Base-by-base conservation (phyloP, 2,797 vertebrate genomes). In the Cetoscarus ocellatus region DNA sequence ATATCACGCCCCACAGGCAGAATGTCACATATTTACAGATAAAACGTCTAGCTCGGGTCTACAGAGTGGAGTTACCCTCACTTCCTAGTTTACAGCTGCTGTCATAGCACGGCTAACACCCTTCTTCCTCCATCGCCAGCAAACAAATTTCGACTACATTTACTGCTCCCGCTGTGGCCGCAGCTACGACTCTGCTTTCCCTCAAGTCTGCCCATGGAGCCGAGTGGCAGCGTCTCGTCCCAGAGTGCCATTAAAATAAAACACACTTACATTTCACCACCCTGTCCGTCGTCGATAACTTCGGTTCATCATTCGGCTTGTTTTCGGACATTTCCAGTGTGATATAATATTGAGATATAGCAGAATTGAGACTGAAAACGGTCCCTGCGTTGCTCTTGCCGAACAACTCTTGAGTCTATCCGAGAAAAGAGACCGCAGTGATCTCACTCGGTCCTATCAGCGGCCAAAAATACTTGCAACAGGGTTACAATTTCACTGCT, bases 281-380 rank as follows among this genome's bases (percentile, higher is more conserved):
- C 95, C 97, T 94, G 93, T 98, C 97, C 93, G 96, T 96, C 93
- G 97, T 99, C 85, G 97, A 98, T 92, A 99, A 97, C 96, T 97
- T 98, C 91, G 97, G 96, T 61, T 98, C 97, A 86, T 96, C 97
- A 88, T 94, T 96, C 88, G 96, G 96, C 96, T 97, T 98, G 93
- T 96, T 96, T 93, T 98, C 97, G 94, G 97, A 98, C 97, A 99
- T 99, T 94, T 97, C 97, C 96, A 96, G 93, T 93, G 91, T 92
- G 90, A 86, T 92, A 72, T 82, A 82, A 87, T 84, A 81, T 84
- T 75, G 69, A 80, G 86, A 88, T 85, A 73, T 73, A 77, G 85
- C 75, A 84, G 79, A 91, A 91, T 84, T 70, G 72, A 79, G 83
- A 64, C 38, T 83, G 75, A 71, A 90, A 91, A 77, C 77, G 91